Evolutionary conservation across 2,113 vertebrate species (phyloP), one percentile per base, ranked within the genome.

Genomic region (Pachyramphus minor): DNA sequence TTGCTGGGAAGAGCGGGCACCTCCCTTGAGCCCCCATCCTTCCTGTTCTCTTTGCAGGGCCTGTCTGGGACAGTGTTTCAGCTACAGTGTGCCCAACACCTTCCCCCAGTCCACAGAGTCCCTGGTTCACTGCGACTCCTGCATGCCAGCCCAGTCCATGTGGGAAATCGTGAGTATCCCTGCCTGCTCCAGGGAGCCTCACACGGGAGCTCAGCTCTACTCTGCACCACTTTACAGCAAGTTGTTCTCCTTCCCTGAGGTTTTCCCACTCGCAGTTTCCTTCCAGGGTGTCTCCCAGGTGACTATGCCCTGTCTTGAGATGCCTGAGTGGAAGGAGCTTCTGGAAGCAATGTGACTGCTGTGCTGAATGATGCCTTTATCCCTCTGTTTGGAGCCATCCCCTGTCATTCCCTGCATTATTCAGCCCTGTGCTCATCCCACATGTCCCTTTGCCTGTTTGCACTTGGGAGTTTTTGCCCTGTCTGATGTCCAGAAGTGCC

Each of bases 51-150:
- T 69, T 68, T 24, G 11, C 98, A 99, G 99, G 97, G 99, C 99
- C 17, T 99, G 99, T 87, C 98, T 99, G 94, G 99, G 99, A 53
- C 99, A 99, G 98, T 99, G 99, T 73, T 99, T 99, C 98, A 99
- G 99, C 96, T 99, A 99, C 98, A 99, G 99, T 2, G 99, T 99
- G 53, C 99, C 99, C 96, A 99, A 99, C 98, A 99, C 99, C 21
- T 99, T 99, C 96, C 99, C 99, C 8, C 99, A 99, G 98, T 99
- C 99, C 23, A 99, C 99, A 0, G 99, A 99, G 98, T 99, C 99
- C 73, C 98, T 99, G 98, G 98, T 99, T 37, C 99, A 99, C 98
- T 99, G 99, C 8, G 99, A 99, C 97, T 99, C 99, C 97, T 99
- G 99, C 97, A 99, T 98, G 99, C 99, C 99, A 4, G 99, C 99